Base-by-base conservation (phyloP, 2,113 vertebrate species). In the Upupa epops region DNA sequence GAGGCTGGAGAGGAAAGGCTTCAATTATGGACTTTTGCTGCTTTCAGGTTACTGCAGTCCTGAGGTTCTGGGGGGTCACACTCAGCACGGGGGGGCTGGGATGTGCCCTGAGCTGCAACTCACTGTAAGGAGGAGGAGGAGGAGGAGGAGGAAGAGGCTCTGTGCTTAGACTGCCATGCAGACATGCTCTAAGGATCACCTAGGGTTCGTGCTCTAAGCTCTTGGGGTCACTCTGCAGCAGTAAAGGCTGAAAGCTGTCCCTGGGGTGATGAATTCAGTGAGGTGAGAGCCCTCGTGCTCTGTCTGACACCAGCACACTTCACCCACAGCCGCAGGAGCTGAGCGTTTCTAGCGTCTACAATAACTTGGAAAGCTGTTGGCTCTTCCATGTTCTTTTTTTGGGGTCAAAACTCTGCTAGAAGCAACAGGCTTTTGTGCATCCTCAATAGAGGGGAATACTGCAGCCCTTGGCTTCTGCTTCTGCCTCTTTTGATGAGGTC, bases 121-220 rank as follows among this genome's bases (percentile, higher is more conserved):
- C 8, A 0, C 31, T 20, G 6, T 24, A 17, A n/a, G n/a, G n/a
- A n/a, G n/a, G n/a, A n/a, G n/a, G n/a, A n/a, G n/a, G n/a, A 59
- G 34, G 42, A 64, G 31, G 28, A 49, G 12, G 31, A 45, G 8
- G 24, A 32, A 6, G 80, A 48, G 17, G 34, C 40, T 48, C 46
- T 40, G 60, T 29, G 11, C 3, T 12, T 4, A 9, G 51, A 11
- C 12, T 34, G 54, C 10, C 7, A 13, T 3, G 3, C 20, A 48
- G 46, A 45, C 7, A 7, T 2, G 0, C 10, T 26, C 11, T 2
- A 34, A 17, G n/a, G n/a, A n/a, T n/a, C n/a, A n/a, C n/a, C n/a
- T n/a, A n/a, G n/a, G n/a, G n/a, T n/a, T n/a, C n/a, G n/a, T n/a
- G n/a, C n/a, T n/a, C n/a, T n/a, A n/a, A n/a, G n/a, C 29, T 25